Evolutionary conservation across 1,140 invertebrate genomes (phyloP).

Genomic region (Drosophila ambigua): DNA sequence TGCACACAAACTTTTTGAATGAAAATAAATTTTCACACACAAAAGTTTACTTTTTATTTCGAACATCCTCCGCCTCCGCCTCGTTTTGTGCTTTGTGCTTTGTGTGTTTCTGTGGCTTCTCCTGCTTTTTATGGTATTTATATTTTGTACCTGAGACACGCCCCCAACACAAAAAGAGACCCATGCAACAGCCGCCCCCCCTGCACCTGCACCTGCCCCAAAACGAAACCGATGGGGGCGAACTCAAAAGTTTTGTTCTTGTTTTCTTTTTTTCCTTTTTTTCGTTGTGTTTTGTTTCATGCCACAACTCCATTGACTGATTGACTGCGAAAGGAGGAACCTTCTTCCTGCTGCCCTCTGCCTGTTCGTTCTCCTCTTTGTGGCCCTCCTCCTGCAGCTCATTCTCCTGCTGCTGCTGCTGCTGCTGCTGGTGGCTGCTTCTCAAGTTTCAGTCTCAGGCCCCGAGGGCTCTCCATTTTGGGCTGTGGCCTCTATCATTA

Average conservation of each 20-base stretch:
- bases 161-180: constrained; percentile 11
- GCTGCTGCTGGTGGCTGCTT: not conserved
- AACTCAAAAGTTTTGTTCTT: constrained; percentile 30
- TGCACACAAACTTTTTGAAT: constrained; percentile 69
- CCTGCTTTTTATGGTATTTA: constrained; percentile 32
- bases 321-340: constrained; percentile 50
- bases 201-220: constrained; percentile 26
- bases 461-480: constrained; percentile 46
- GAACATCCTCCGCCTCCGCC: constrained; percentile 6
- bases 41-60: constrained; percentile 39
- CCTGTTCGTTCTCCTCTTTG: constrained; percentile 5
- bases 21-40: constrained; percentile 75
- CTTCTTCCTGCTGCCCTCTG: constrained; percentile 1
- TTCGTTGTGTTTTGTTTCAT: constrained; percentile 8
- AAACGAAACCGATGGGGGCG: constrained; percentile 15
- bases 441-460: constrained; percentile 46
- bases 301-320: constrained; percentile 65
- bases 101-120: constrained; percentile 12
- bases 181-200: constrained; percentile 18
- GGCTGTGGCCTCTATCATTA: constrained; percentile 78
- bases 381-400: not conserved
- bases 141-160: constrained; percentile 46
- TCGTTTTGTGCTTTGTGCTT: not conserved
- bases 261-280: constrained; percentile 14
- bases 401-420: not conserved